These are phyloP conservation scores for Astreopora myriophthalma DNA, from an alignment of 64 coral and sea anemone genomes.

Conservation along the genomic window DNA sequence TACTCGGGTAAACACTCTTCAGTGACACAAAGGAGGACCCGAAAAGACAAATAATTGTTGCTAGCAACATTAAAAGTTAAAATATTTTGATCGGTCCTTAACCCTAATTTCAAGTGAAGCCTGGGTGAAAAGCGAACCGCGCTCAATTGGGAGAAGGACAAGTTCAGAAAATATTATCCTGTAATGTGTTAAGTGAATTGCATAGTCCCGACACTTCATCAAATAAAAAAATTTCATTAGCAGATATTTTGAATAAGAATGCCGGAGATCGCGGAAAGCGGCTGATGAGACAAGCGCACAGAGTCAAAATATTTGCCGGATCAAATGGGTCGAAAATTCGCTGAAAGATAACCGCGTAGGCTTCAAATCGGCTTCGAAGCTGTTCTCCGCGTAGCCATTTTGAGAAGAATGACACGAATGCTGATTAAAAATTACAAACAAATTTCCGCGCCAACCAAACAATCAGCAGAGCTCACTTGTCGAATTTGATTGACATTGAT, in stretches of 20 bases:
- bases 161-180: slow-evolving; percentile 73
- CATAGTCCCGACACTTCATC: slow-evolving; percentile 83
- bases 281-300: not conserved
- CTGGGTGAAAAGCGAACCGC: slow-evolving; percentile 41
- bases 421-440: slow-evolving; percentile 99
- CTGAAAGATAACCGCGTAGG: not conserved
- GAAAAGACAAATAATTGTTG: slow-evolving; percentile 72
- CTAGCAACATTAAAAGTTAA: slow-evolving; percentile 31
- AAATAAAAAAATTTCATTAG: slow-evolving; percentile 99
- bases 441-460: slow-evolving; percentile 94
- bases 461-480: slow-evolving; percentile 89
- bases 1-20: slow-evolving; percentile 65
- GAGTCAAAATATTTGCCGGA: not conserved
- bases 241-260: slow-evolving; percentile 88
- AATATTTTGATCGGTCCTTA: slow-evolving; percentile 61
- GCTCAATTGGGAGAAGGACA: not conserved
- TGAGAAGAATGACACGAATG: slow-evolving; percentile 85
- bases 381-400: slow-evolving; percentile 27
- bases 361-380: not conserved
- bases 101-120: slow-evolving; percentile 82
- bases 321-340: not conserved
- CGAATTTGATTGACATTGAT: slow-evolving; percentile 95
- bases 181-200: slow-evolving; percentile 95
- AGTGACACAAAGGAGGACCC: slow-evolving; percentile 61
- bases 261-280: slow-evolving; percentile 21